Evolutionary conservation across 2,888 invertebrate species (phyloP).

Genomic region (Saturnia pavonia): DNA sequence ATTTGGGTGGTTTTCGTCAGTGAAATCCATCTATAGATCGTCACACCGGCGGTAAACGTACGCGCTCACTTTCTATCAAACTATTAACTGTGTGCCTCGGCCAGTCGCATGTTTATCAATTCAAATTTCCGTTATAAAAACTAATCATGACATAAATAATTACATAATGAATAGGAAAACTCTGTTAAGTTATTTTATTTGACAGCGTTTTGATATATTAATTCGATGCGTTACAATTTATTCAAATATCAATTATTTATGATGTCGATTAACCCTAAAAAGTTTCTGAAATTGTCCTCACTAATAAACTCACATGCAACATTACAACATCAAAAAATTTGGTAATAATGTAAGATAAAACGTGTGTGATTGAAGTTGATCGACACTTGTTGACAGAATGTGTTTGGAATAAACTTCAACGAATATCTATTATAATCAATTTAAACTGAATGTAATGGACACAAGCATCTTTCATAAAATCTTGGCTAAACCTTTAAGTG

Average conservation of each 20-base stretch:
- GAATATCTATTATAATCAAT: too few species aligned
- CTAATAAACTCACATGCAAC: not conserved
- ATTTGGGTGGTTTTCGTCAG: not conserved
- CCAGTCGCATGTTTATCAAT: slow-evolving; percentile 2
- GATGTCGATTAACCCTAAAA: not conserved
- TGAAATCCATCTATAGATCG: slow-evolving; percentile 9
- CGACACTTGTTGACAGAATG: too few species aligned
- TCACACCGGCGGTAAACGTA: not conserved
- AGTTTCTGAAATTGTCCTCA: not conserved
- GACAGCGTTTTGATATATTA: not conserved
- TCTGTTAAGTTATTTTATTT: not conserved
- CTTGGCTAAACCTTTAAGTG: too few species aligned
- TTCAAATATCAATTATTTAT: not conserved
- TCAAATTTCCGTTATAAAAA: slow-evolving; percentile 14
- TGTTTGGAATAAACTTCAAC: too few species aligned
- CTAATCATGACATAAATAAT: slow-evolving; percentile 1
- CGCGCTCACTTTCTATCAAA: slow-evolving; percentile 12
- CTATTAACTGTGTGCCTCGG: slow-evolving; percentile 2
- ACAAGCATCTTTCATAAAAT: too few species aligned
- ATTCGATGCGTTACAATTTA: not conserved
- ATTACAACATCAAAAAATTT: too few species aligned
- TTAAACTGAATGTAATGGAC: too few species aligned
- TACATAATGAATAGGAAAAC: slow-evolving; percentile 8
- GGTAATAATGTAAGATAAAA: too few species aligned
- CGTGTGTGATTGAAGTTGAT: too few species aligned